These are phyloP conservation scores for Mimas tiliae DNA, from an alignment of 2,888 invertebrate species.

Conservation along the genomic window DNA sequence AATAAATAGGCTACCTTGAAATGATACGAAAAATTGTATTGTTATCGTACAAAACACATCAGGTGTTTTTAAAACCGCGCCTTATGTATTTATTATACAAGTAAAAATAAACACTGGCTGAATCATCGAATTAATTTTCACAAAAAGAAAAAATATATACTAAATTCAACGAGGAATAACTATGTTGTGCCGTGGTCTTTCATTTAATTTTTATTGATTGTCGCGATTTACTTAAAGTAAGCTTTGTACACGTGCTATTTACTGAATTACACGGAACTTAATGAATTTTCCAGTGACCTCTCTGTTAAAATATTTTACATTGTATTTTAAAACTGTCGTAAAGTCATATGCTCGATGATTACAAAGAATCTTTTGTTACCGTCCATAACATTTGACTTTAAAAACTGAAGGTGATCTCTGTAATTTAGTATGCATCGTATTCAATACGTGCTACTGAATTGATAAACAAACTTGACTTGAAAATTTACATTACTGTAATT, in stretches of 20 bases:
- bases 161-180: not conserved
- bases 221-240: not conserved
- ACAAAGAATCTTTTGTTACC: slow-evolving; percentile 19
- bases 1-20: slow-evolving; percentile 14
- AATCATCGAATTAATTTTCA: slow-evolving; percentile 5
- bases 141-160: not conserved
- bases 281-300: slow-evolving; percentile 8
- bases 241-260: slow-evolving; percentile 7
- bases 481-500: slow-evolving; percentile 27
- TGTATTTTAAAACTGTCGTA: slow-evolving; percentile 13
- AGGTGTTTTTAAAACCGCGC: slow-evolving; percentile 20
- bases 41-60: not conserved
- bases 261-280: slow-evolving; percentile 7
- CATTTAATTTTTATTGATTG: slow-evolving; percentile 19
- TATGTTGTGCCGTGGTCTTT: not conserved
- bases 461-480: slow-evolving; percentile 15
- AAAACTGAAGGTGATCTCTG: slow-evolving; percentile 15
- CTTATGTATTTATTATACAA: slow-evolving; percentile 6
- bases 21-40: slow-evolving; percentile 10
- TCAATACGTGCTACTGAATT: slow-evolving; percentile 15
- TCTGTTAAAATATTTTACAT: slow-evolving; percentile 19
- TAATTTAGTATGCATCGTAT: slow-evolving; percentile 16
- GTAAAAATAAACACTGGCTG: slow-evolving; percentile 8
- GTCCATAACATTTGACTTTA: slow-evolving; percentile 16
- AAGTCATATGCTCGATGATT: slow-evolving; percentile 10